phyloP scores from a whole-genome alignment of 2,888 invertebrate species.

The Dasysyrphus albostriatus region DNA sequence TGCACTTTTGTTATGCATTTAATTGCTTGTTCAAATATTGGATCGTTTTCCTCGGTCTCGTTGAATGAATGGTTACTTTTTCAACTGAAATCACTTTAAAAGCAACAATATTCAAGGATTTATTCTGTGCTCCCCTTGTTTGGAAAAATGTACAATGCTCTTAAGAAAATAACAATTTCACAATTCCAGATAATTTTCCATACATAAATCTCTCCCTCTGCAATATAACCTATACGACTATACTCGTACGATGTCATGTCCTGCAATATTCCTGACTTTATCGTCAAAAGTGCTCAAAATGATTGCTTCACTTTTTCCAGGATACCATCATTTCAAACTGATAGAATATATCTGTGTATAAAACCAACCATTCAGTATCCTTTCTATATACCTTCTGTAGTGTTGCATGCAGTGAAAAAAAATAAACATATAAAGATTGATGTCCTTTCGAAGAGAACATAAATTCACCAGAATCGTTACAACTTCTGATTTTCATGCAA shows the following conservation, averaged over 20 bases:
- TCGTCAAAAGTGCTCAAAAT: constrained; percentile 54
- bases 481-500: constrained; percentile 45
- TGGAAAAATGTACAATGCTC: not conserved
- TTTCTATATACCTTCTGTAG: not conserved
- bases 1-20: constrained; percentile 14
- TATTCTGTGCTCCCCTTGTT: not conserved
- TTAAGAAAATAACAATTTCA: constrained; percentile 29
- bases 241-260: constrained; percentile 22
- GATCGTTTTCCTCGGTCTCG: not conserved
- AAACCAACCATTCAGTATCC: not conserved
- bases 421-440: constrained; percentile 28
- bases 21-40: constrained; percentile 50
- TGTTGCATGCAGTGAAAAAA: not conserved
- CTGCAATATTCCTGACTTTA: constrained; percentile 56
- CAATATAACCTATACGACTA: not conserved
- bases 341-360: not conserved
- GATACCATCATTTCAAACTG: constrained; percentile 15
- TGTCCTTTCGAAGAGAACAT: constrained; percentile 46
- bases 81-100: constrained; percentile 11
- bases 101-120: constrained; percentile 2
- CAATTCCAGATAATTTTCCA: constrained; percentile 29
- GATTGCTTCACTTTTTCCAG: constrained; percentile 46
- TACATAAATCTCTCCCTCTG: constrained; percentile 23
- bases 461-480: constrained; percentile 40
- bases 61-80: constrained; percentile 25